These are phyloP conservation scores for Saguinus midas DNA, from an alignment of 2,113 vertebrate species.

Conservation along the genomic window DNA sequence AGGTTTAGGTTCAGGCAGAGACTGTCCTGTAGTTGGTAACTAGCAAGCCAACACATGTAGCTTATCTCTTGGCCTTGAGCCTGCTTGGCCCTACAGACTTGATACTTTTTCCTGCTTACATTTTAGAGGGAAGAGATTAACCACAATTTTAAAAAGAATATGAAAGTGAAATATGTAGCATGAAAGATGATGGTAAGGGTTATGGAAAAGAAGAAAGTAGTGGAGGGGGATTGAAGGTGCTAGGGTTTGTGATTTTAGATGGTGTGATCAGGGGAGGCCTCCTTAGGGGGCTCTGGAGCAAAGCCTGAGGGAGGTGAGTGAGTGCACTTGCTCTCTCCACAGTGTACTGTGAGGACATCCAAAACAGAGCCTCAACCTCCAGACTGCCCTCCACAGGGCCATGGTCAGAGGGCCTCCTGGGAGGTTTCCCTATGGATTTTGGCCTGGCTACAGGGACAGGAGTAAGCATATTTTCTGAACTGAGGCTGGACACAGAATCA, in stretches of 20 bases:
- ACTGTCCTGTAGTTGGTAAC: background rate
- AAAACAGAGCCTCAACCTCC: background rate
- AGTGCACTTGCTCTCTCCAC: background rate
- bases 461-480: background rate
- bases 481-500: background rate
- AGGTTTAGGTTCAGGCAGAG: background rate
- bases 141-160: background rate
- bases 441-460: background rate
- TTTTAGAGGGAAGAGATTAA: background rate
- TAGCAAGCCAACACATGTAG: background rate
- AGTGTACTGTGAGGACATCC: background rate
- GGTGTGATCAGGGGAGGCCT: background rate
- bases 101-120: conserved; percentile 19
- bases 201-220: background rate
- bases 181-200: background rate
- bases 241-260: background rate
- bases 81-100: background rate
- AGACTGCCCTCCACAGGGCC: background rate
- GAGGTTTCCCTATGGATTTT: background rate
- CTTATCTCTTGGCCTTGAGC: conserved; percentile 30
- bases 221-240: background rate
- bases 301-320: background rate
- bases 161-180: background rate
- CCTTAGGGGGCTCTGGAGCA: background rate
- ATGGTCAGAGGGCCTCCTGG: background rate